phyloP scores from a whole-genome alignment of 2,113 vertebrate genomes.

The Sakesphorus luctuosus region DNA sequence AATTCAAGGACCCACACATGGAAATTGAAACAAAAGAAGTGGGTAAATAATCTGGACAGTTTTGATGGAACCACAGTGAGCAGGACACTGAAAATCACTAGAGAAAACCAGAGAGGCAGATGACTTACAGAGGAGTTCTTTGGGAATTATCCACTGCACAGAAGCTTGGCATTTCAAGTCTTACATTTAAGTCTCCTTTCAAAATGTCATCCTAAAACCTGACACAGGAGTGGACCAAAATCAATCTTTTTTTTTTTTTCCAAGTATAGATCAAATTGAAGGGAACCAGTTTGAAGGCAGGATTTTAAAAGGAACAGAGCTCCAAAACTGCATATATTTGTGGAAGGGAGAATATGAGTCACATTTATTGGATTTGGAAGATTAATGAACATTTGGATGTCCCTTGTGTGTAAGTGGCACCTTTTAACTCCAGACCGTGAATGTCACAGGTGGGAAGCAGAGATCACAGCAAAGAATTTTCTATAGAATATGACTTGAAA shows the following conservation, averaged over 20 bases:
- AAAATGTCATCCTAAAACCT: slow-evolving; percentile 23
- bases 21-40: neutral
- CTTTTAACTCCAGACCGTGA: neutral
- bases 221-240: neutral
- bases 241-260: neutral
- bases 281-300: neutral
- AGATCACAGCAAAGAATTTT: neutral
- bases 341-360: neutral
- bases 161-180: neutral
- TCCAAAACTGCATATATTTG: neutral
- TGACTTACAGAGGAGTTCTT: neutral
- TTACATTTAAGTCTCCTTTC: neutral
- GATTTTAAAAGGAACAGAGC: neutral
- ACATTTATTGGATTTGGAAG: slow-evolving; percentile 5
- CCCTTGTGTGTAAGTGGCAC: neutral
- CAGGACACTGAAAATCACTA: neutral
- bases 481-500: neutral
- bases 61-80: neutral
- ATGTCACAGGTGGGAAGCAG: neutral
- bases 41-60: neutral
- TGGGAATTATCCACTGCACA: neutral
- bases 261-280: neutral
- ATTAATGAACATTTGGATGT: neutral
- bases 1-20: neutral
- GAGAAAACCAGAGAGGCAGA: neutral